phyloP scores from a whole-genome alignment of 2,797 vertebrate species.

The Pipistrellus kuhlii region DNA sequence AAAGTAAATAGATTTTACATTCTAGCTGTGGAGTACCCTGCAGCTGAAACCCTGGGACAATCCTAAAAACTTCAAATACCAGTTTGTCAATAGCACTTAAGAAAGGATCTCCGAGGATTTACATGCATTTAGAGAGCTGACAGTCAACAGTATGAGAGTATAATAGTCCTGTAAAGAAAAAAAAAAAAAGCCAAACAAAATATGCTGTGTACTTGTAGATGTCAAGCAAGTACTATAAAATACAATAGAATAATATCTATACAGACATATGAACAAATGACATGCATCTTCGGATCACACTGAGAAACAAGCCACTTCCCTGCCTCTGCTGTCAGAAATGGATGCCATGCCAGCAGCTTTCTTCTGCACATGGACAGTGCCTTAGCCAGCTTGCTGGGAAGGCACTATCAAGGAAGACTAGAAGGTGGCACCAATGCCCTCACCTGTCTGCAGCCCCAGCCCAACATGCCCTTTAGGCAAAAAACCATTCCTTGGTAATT shows the following conservation, averaged over 20 bases:
- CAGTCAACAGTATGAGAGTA: not conserved
- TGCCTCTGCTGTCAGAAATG: not conserved
- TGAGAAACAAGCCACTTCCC: not conserved
- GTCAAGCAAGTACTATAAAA: not conserved
- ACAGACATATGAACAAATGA: not conserved
- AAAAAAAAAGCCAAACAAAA: not conserved
- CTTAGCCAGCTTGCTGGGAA: not conserved
- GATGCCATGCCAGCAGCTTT: not conserved
- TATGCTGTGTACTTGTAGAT: not conserved
- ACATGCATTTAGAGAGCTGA: conserved; percentile 20
- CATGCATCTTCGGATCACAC: not conserved
- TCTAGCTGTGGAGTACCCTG: conserved; percentile 44
- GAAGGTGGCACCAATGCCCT: not conserved
- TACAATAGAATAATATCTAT: not conserved
- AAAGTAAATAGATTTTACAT: conserved; percentile 63
- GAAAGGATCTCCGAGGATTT: conserved; percentile 10
- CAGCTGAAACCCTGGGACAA: not conserved
- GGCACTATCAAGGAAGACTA: not conserved
- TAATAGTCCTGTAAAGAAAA: not conserved
- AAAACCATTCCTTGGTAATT: not conserved
- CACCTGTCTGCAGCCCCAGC: not conserved
- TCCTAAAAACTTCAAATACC: conserved; percentile 50
- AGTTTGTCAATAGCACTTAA: not conserved
- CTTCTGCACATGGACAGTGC: not conserved
- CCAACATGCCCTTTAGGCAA: not conserved